These are phyloP conservation scores for Echinometra lucunter DNA, from an alignment of 53 echinoderm and acorn worm genomes.

Conservation along the genomic window DNA sequence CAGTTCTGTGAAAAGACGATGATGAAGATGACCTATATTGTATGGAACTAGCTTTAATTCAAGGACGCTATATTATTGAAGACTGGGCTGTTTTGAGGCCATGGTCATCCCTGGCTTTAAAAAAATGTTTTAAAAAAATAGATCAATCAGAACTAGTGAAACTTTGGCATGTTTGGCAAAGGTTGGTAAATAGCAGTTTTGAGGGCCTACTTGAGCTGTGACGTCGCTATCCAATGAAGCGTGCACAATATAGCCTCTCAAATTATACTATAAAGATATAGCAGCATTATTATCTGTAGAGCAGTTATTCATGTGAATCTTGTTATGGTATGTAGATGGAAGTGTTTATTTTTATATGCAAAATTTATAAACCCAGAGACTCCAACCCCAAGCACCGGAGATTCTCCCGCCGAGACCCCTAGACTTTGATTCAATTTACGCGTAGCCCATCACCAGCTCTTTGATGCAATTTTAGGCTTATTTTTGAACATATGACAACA, in stretches of 20 bases:
- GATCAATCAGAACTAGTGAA: constrained; percentile 2
- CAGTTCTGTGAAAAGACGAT: not conserved
- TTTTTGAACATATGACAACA: too few relatives aligned
- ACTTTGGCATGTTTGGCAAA: not conserved
- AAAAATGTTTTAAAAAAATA: not conserved
- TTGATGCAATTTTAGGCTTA: too few relatives aligned
- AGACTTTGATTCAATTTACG: too few relatives aligned
- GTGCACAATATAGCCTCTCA: not conserved
- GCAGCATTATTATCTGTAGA: too few relatives aligned
- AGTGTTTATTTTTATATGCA: too few relatives aligned
- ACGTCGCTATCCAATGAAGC: not conserved
- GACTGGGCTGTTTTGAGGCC: not conserved
- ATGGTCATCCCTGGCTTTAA: not conserved
- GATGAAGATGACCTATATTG: not conserved
- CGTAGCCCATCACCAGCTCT: too few relatives aligned
- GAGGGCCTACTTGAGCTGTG: not conserved
- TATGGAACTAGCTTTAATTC: not conserved
- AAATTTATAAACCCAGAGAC: too few relatives aligned
- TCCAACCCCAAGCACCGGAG: too few relatives aligned
- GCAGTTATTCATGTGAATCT: too few relatives aligned
- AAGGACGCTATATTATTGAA: not conserved
- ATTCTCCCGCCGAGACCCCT: too few relatives aligned
- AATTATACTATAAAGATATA: not conserved
- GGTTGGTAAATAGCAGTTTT: not conserved
- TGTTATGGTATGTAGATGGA: too few relatives aligned